Base-by-base conservation (phyloP, 1,140 invertebrate species). In the Euura lappo region DNA sequence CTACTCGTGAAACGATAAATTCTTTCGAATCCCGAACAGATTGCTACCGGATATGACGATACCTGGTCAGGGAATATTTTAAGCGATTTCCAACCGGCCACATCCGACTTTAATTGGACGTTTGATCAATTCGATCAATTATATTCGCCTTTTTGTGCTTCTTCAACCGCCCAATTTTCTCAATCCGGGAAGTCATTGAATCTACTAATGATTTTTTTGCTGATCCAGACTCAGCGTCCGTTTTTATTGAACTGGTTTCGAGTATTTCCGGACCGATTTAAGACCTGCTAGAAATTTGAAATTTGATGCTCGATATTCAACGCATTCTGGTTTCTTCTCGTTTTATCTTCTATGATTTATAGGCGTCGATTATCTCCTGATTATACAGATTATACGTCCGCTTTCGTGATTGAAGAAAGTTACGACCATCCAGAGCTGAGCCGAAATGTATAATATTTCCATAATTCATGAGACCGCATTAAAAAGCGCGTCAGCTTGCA, bases 401-500 rank as follows among this genome's bases (percentile, higher is more conserved):
- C 51, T n/a, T n/a, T 60, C 51, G 51, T 60, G 51, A 60, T 60
- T 60, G 13, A 11, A 60, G 51, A 60, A 60, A 60, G 51, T 60
- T 60, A 60, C 6, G 51, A 60, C 13, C 51, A 28, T 28, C 28
- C 28, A 28, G 28, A 60, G 51, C 8, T n/a, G 51, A n/a, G 51
- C 51, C 51, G 51, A 60, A 60, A 60, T n/a, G 0, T 28, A 28
- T 28, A 28, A 60, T 60, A 60, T 60, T 60, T 60, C 51, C 51
- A 60, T 60, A 60, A 60, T 60, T 60, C 51, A n/a, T 60, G 51
- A 11, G 51, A 60, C 28, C 28, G 28, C 28, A 28, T 28, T 28
- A 28, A 28, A 28, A 28, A 28, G 28, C 8, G 51, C 51, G 51
- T 60, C 51, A 60, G 51, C 51, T 60, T 28, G 28, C 28, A 28